Evolutionary conservation across 2,113 vertebrate genomes (phyloP), one percentile per base, ranked within the genome.

Genomic region (Ctenomys sociabilis): DNA sequence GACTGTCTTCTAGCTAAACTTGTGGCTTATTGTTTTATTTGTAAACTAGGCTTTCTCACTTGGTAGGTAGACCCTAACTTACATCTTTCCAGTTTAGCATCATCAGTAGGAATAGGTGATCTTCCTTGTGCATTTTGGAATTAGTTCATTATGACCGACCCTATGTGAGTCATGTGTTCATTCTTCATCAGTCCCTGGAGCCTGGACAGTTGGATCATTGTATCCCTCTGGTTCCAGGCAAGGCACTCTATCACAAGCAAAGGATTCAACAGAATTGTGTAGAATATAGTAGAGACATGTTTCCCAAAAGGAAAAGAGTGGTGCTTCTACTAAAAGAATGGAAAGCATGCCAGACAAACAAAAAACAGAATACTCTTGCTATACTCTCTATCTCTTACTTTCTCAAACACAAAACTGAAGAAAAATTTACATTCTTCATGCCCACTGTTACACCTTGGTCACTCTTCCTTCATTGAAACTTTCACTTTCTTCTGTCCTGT

Each of bases 1-100:
- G 83, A 82, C 21, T 93, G 0, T 93, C 61, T 95, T 87, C 77
- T 70, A 94, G 57, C 24, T 91, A 52, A 88, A n/a, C 61, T 37
- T 88, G 8, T 78, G 86, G 24, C 54, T 95, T 26, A 70, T 91
- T 86, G 13, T 22, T 95, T 93, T 63, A 93, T 87, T 91, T 82
- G 83, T 89, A 88, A 88, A 91, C 57, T 9, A 88, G 49, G 5
- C 64, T 64, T 93, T 84, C 52, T 91, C 45, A 81, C 11, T 19
- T 32, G 10, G 4, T 26, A 66, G 32, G 4, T 85, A 28, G 3
- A 35, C 16, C 32, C 32, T 88, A 59, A 73, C n/a, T 88, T 52
- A 30, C 6, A 64, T 84, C 70, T 93, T 86, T 45, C 7, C n/a
- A 93, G 66, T 89, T 86, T 96, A 92, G 40, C 59, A 85, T 3